phyloP scores from a whole-genome alignment of 2,888 invertebrate species.

The Hirtodrosophila histrioides region DNA sequence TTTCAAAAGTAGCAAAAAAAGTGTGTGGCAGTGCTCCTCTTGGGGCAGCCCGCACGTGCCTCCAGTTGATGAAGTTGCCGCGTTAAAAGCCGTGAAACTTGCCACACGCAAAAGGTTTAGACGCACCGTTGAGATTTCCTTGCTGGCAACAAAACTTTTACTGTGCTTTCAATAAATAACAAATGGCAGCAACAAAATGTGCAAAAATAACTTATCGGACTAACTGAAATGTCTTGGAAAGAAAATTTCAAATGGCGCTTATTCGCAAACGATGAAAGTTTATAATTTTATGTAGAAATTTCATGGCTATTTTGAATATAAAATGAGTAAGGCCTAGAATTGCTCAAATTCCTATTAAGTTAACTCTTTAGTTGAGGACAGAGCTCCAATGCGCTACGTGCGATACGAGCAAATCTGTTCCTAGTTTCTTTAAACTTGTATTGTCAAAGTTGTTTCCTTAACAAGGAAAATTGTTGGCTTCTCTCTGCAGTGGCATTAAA shows the following conservation, averaged over 20 bases:
- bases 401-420: neutral
- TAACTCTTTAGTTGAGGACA: too few relatives aligned
- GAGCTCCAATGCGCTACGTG: too few relatives aligned
- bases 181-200: slow-evolving; percentile 46
- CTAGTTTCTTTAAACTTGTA: neutral
- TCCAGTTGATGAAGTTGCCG: slow-evolving; percentile 68
- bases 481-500: slow-evolving; percentile 22
- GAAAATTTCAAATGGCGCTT: too few relatives aligned
- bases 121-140: slow-evolving; percentile 60
- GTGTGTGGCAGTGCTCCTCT: slow-evolving; percentile 6
- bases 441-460: neutral
- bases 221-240: too few relatives aligned
- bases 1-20: slow-evolving; percentile 8
- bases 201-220: neutral
- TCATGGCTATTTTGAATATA: too few relatives aligned
- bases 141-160: slow-evolving; percentile 48
- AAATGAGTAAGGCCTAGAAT: too few relatives aligned
- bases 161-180: slow-evolving; percentile 64
- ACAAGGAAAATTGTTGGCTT: slow-evolving; percentile 41
- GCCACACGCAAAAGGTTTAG: slow-evolving; percentile 63
- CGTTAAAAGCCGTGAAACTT: slow-evolving; percentile 75
- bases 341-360: neutral
- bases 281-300: neutral
- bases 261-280: neutral
- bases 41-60: slow-evolving; percentile 51